phyloP scores from a whole-genome alignment of 2,888 invertebrate species.

The Panzeria rudis region DNA sequence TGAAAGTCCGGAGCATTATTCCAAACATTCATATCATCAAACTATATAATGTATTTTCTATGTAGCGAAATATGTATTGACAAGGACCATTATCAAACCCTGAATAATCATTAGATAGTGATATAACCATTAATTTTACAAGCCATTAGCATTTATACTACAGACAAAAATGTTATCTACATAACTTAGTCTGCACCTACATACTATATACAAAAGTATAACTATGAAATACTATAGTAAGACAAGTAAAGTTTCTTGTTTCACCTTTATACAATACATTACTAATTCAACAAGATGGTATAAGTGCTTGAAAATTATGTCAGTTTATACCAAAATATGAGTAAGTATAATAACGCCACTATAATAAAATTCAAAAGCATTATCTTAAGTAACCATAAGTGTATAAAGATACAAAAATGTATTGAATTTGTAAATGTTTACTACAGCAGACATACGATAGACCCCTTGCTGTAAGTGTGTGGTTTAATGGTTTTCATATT shows the following conservation, averaged over 20 bases:
- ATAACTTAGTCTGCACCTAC: not conserved
- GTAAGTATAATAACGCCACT: conserved; percentile 11
- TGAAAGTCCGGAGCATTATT: not conserved
- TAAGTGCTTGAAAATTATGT: conserved; percentile 50
- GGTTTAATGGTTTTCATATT: not conserved
- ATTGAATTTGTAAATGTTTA: not conserved
- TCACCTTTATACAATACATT: conserved; percentile 10
- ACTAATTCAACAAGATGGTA: conserved; percentile 34
- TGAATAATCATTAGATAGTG: conserved; percentile 28
- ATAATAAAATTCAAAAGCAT: conserved; percentile 29
- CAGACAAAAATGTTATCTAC: not conserved
- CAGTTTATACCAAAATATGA: not conserved
- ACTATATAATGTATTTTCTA: not conserved
- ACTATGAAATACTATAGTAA: too few relatives aligned
- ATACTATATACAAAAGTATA: not conserved
- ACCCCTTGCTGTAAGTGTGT: not conserved
- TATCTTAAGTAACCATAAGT: conserved; percentile 5
- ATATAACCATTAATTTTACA: conserved; percentile 30
- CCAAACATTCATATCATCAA: not conserved
- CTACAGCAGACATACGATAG: not conserved
- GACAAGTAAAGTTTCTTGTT: not conserved
- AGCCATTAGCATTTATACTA: not conserved
- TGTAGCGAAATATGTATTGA: not conserved
- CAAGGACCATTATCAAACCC: conserved; percentile 15
- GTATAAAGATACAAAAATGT: not conserved